Percentiles rank a stretch among this genome's conserved stretches.
Conservation (phyloP, 2,888 invertebrate species). For the Caenorhabditis sulstoni region DNA sequence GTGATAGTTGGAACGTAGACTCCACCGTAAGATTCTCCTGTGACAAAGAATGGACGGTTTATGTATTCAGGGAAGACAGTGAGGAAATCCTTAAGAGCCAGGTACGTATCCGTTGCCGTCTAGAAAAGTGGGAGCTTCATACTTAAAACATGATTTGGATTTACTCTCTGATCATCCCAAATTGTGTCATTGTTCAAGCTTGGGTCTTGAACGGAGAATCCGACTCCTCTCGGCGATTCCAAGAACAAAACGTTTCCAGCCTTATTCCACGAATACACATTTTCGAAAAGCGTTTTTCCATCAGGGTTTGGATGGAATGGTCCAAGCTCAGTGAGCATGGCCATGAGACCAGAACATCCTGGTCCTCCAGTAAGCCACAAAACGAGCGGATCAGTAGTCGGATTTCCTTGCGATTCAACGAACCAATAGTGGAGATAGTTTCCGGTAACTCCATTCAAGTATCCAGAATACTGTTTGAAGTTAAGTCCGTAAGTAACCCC, state of each 20-base stretch:
- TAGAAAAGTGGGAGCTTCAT: conserved; percentile 62
- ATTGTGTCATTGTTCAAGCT: conserved; percentile 65
- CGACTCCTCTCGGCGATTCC: conserved; percentile 83
- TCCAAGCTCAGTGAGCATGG: conserved; percentile 65
- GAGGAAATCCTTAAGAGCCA: conserved; percentile 82
- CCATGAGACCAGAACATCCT: conserved; percentile 74
- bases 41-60: conserved; percentile 81
- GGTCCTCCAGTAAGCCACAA: conserved; percentile 82
- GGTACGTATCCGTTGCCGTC: conserved; percentile 81
- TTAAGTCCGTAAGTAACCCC: conserved; percentile 74
- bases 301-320: conserved; percentile 77
- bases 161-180: conserved; percentile 69
- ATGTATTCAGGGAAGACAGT: conserved; percentile 82
- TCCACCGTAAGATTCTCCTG: conserved; percentile 68
- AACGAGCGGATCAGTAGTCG: conserved; percentile 81
- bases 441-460: conserved; percentile 69
- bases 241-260: conserved; percentile 82
- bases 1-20: conserved; percentile 71
- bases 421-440: conserved; percentile 76
- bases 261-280: conserved; percentile 81
- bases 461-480: conserved; percentile 82
- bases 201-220: conserved; percentile 81
- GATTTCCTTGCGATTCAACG: conserved; percentile 78
- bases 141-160: background rate
- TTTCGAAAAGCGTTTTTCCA: conserved; percentile 77